Conservation (phyloP, 1,140 invertebrate genomes). For the Polyergus mexicanus region DNA sequence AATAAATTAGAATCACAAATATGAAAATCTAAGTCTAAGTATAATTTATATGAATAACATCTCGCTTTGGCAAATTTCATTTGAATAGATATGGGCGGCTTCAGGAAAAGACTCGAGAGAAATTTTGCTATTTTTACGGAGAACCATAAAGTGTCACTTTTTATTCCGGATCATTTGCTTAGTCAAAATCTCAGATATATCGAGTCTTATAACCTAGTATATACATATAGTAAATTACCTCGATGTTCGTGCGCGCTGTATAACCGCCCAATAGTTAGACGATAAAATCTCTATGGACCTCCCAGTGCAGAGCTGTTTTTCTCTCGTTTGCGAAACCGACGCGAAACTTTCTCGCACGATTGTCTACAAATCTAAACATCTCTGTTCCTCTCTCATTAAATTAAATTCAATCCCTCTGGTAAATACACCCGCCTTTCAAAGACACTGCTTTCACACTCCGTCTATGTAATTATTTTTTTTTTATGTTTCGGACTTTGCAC, state of each 20-base stretch:
- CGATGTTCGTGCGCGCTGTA: slow-evolving; percentile 54
- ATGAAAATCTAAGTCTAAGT: background rate
- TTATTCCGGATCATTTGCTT: slow-evolving; percentile 22
- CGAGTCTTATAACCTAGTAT: slow-evolving; percentile 1
- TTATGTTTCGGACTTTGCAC: background rate
- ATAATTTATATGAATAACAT: background rate
- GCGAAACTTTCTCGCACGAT: slow-evolving; percentile 58
- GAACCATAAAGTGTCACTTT: background rate
- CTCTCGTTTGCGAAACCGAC: slow-evolving; percentile 35
- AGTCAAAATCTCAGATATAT: slow-evolving; percentile 2
- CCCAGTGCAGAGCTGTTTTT: slow-evolving; percentile 65
- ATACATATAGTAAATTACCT: slow-evolving; percentile 54
- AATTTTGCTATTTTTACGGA: background rate
- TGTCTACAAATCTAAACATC: slow-evolving; percentile 70
- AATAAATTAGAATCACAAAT: background rate
- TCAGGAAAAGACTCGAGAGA: background rate
- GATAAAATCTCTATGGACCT: slow-evolving; percentile 73
- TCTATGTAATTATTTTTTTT: background rate
- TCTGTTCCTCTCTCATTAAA: slow-evolving; percentile 59
- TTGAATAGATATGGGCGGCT: background rate
- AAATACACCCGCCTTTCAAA: slow-evolving; percentile 25
- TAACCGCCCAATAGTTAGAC: slow-evolving; percentile 70
- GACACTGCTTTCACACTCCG: slow-evolving; percentile 2
- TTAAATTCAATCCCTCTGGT: slow-evolving; percentile 54
- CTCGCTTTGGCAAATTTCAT: background rate